These are phyloP conservation scores for Cerceris rybyensis DNA, from an alignment of 2,888 invertebrate species.

Conservation along the genomic window DNA sequence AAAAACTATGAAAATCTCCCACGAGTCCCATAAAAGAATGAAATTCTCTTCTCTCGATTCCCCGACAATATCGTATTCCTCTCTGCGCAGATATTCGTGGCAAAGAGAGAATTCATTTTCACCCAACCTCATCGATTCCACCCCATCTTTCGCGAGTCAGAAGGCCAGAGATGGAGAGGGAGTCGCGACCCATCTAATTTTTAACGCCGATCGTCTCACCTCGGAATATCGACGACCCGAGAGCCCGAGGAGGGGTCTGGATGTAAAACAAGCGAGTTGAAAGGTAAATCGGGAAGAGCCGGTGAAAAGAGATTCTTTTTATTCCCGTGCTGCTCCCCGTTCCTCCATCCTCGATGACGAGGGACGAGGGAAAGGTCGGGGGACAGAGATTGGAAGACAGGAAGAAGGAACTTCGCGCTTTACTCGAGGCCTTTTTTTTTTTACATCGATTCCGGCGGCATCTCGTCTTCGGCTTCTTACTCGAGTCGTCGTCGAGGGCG, in stretches of 20 bases:
- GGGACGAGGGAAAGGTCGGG: conserved; percentile 21
- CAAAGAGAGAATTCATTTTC: conserved; percentile 15
- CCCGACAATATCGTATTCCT: conserved; percentile 16
- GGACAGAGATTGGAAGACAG: conserved; percentile 68
- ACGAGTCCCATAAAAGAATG: not conserved
- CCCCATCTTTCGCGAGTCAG: conserved; percentile 23
- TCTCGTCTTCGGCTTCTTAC: conserved; percentile 53
- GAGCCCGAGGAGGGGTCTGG: conserved; percentile 46
- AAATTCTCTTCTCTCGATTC: conserved; percentile 6
- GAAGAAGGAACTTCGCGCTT: conserved; percentile 73
- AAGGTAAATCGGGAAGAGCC: conserved; percentile 75
- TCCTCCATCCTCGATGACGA: conserved; percentile 20
- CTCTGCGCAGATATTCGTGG: conserved; percentile 13
- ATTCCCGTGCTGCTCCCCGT: conserved; percentile 45
- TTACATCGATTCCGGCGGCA: conserved; percentile 63
- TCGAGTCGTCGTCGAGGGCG: conserved; percentile 63
- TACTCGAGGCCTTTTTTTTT: conserved; percentile 64
- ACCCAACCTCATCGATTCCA: conserved; percentile 15
- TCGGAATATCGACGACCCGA: conserved; percentile 63
- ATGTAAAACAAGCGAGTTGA: conserved; percentile 77
- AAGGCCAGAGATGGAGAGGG: conserved; percentile 13
- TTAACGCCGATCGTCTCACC: conserved; percentile 69
- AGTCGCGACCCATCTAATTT: conserved; percentile 68
- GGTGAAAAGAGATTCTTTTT: conserved; percentile 73
- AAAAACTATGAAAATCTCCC: not conserved